Evolutionary conservation across 92 coral and sea anemone genomes (phyloP).

Genomic region (Epizoanthus scotinus): DNA sequence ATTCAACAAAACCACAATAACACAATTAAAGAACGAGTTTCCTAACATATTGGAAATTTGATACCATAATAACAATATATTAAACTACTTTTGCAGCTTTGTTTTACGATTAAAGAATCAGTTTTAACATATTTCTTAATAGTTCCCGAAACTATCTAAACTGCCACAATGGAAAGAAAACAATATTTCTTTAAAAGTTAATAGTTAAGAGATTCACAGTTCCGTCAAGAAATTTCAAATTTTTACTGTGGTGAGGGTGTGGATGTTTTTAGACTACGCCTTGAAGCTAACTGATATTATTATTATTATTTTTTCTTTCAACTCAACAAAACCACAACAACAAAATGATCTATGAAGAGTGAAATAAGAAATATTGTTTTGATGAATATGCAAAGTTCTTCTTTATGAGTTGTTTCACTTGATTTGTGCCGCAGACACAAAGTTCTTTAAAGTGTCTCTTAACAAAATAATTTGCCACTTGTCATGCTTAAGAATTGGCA

Average conservation of each 20-base stretch:
- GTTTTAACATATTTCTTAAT: not conserved
- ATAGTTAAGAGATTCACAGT: not conserved
- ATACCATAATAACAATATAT: not conserved
- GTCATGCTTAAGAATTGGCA: not conserved
- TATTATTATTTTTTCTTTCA: not conserved
- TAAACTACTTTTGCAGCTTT: not conserved
- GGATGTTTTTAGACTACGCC: not conserved
- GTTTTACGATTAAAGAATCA: not conserved
- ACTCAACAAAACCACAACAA: constrained; percentile 3
- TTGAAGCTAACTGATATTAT: not conserved
- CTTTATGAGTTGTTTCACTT: not conserved
- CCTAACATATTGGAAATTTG: not conserved
- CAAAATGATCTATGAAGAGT: not conserved
- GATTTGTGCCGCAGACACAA: not conserved
- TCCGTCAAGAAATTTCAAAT: not conserved
- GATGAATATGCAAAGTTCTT: not conserved
- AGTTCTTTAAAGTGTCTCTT: not conserved
- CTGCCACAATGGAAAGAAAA: not conserved
- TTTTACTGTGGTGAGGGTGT: not conserved
- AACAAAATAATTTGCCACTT: not conserved
- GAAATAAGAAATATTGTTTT: not conserved
- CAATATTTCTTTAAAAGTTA: not conserved
- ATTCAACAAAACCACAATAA: constrained; percentile 7
- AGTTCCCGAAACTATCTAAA: too few relatives aligned
- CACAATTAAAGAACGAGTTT: not conserved